Percentiles rank a stretch among this genome's conserved stretches.
Evolutionary conservation across 2,888 invertebrate species (phyloP).

Genomic region (Cylindroiulus punctatus): DNA sequence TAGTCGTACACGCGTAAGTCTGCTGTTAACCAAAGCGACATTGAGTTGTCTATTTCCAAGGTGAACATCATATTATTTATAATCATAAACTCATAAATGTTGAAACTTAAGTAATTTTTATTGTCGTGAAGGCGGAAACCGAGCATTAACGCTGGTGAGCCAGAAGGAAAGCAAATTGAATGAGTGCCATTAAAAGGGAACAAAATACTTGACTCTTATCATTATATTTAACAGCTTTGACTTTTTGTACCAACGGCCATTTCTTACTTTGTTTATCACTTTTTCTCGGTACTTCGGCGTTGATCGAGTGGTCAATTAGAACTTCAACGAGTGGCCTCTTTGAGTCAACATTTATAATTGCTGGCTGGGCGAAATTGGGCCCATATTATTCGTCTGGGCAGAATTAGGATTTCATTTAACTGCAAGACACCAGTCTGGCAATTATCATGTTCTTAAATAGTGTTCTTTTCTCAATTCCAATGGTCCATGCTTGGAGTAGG

Average conservation of each 20-base stretch:
- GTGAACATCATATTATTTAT: slow-evolving; percentile 34
- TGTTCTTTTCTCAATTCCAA: too few relatives aligned
- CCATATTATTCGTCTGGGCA: slow-evolving; percentile 1
- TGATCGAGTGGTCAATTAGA: slow-evolving; percentile 45
- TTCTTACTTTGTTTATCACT: slow-evolving; percentile 41
- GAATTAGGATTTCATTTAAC: not conserved
- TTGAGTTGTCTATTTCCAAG: slow-evolving; percentile 27
- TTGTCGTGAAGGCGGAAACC: slow-evolving; percentile 24
- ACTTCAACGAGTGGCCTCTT: not conserved
- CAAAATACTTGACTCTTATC: slow-evolving; percentile 47
- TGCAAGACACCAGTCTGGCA: not conserved
- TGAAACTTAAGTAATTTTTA: slow-evolving; percentile 43
- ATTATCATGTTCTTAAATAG: not conserved
- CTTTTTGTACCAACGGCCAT: not conserved
- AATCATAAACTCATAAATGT: slow-evolving; percentile 13
- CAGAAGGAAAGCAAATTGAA: slow-evolving; percentile 30
- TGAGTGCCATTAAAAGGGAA: slow-evolving; percentile 41
- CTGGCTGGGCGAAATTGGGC: not conserved
- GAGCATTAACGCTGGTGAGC: not conserved
- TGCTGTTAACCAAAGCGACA: slow-evolving; percentile 27
- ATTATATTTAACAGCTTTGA: slow-evolving; percentile 43
- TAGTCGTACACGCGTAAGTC: not conserved
- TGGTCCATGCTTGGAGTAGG: too few relatives aligned
- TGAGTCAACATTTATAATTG: not conserved
- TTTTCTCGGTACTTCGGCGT: slow-evolving; percentile 24